These are phyloP conservation scores for Dioctria linearis DNA, from an alignment of 2,888 invertebrate species.

Conservation along the genomic window DNA sequence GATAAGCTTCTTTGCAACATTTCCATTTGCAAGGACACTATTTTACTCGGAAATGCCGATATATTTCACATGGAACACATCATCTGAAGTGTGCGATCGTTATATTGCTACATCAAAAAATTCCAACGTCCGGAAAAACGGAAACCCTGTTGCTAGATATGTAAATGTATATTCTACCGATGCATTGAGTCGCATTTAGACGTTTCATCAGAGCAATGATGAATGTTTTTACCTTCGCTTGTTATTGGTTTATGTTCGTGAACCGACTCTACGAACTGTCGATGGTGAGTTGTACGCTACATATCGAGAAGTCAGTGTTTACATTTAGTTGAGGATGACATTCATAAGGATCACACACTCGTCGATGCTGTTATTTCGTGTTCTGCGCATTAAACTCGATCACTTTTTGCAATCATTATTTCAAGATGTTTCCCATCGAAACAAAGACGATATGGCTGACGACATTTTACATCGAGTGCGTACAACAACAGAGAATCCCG, in stretches of 20 bases:
- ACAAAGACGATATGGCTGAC: conserved; percentile 48
- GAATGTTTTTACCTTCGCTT: conserved; percentile 44
- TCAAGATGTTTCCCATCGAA: conserved; percentile 59
- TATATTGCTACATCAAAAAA: too few relatives aligned
- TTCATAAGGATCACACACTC: conserved; percentile 47
- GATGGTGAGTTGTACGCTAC: conserved; percentile 10
- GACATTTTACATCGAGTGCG: too few relatives aligned
- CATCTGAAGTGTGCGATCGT: too few relatives aligned
- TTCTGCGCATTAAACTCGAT: conserved; percentile 59
- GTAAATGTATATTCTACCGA: conserved; percentile 1
- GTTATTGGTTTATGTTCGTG: neutral
- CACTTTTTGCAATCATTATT: conserved; percentile 61
- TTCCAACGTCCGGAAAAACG: too few relatives aligned
- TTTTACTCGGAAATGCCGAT: too few relatives aligned
- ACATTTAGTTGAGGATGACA: neutral
- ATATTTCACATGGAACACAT: too few relatives aligned
- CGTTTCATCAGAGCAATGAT: conserved; percentile 11
- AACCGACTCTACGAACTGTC: conserved; percentile 6
- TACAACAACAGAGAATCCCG: too few relatives aligned
- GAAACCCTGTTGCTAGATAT: too few relatives aligned
- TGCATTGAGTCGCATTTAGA: conserved; percentile 23
- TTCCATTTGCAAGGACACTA: too few relatives aligned
- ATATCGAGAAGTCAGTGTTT: conserved; percentile 22
- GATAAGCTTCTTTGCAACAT: too few relatives aligned
- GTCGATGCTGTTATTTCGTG: conserved; percentile 57